Evolutionary conservation across 2,113 vertebrate genomes (phyloP).

Genomic region (Urocitellus parryii): DNA sequence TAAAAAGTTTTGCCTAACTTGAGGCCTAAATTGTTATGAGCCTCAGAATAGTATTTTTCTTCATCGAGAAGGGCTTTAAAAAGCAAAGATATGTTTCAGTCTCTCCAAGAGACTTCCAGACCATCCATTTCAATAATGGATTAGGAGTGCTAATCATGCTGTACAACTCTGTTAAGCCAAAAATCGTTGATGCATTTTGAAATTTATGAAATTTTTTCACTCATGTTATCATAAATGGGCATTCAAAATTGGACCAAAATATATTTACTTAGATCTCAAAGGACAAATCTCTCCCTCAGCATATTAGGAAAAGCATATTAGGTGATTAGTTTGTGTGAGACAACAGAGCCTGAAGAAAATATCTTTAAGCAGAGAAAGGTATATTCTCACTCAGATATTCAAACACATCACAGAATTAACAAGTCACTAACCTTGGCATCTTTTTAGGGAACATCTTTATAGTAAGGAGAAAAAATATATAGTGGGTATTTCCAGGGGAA

Average conservation of each 20-base stretch:
- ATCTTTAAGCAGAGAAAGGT: slow-evolving; percentile 4
- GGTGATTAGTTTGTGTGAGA: neutral
- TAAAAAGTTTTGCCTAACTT: neutral
- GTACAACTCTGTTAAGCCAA: neutral
- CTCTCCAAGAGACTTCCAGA: neutral
- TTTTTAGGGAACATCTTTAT: neutral
- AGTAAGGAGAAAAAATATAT: neutral
- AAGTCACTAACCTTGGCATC: neutral
- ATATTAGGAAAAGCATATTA: neutral
- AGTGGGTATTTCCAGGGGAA: neutral
- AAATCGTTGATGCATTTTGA: neutral
- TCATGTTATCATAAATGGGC: neutral
- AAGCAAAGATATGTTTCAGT: neutral
- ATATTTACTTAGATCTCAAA: slow-evolving; percentile 43
- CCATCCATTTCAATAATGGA: neutral
- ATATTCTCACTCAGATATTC: neutral
- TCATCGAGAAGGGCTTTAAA: neutral
- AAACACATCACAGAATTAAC: neutral
- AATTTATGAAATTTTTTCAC: slow-evolving; percentile 61
- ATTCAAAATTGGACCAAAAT: slow-evolving; percentile 46
- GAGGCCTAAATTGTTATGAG: neutral
- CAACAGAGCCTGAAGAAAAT: neutral
- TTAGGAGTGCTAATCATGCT: neutral
- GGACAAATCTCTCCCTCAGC: neutral
- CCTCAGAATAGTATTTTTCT: neutral